Evolutionary conservation across 2,113 vertebrate species (phyloP).

Genomic region (Hemichromis elongatus): DNA sequence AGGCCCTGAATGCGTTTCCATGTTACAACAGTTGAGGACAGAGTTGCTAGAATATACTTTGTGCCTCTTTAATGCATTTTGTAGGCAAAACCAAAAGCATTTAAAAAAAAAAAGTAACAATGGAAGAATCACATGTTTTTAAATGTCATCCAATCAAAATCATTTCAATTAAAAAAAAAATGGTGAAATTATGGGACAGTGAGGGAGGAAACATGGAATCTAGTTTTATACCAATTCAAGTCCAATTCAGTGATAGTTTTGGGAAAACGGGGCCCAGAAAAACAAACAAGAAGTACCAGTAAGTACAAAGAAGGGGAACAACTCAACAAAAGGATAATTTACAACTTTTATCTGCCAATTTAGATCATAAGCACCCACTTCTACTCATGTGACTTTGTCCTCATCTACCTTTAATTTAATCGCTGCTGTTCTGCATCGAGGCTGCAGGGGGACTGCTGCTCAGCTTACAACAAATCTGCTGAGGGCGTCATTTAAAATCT

Average conservation of each 20-base stretch:
- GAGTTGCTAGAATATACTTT: background rate
- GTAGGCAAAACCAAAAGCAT: background rate
- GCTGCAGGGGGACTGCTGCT: constrained; percentile 1
- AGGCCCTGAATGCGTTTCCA: constrained; percentile 49
- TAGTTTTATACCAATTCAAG: background rate
- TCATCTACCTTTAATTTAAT: background rate
- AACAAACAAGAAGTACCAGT: background rate
- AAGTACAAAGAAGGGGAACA: background rate
- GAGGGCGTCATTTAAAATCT: background rate
- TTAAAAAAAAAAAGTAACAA: background rate
- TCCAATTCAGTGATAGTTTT: background rate
- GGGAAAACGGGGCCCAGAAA: background rate
- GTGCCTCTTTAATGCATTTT: background rate
- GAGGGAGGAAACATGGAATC: background rate
- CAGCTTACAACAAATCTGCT: background rate
- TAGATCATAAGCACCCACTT: background rate
- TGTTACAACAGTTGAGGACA: constrained; percentile 55
- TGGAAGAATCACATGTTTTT: background rate
- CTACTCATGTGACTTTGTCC: background rate
- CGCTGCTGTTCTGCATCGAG: background rate
- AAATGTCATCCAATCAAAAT: background rate
- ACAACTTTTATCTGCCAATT: background rate
- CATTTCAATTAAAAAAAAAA: background rate
- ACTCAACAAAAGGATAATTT: background rate
- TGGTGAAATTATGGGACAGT: background rate